These are phyloP conservation scores for Cheilosia grossa DNA, from an alignment of 2,888 invertebrate species.

Conservation along the genomic window DNA sequence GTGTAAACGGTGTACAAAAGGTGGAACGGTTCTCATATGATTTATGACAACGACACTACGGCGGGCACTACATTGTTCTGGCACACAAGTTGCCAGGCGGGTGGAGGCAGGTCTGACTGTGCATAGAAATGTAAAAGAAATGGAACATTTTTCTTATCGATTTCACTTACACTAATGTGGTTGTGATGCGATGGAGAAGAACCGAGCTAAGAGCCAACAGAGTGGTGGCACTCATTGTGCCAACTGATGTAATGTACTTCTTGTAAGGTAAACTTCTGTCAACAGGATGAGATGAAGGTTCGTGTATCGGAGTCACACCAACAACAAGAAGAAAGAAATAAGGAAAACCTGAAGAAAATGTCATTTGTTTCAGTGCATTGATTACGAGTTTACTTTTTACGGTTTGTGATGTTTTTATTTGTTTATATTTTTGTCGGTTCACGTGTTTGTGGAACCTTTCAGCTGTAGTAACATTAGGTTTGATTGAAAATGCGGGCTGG, in stretches of 20 bases:
- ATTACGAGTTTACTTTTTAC: constrained; percentile 61
- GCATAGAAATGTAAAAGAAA: not conserved
- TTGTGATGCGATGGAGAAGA: constrained; percentile 47
- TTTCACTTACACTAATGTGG: constrained; percentile 71
- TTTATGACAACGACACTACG: constrained; percentile 71
- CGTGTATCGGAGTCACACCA: not conserved
- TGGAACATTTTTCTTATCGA: constrained; percentile 63
- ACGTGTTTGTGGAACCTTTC: not conserved
- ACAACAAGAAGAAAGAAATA: not conserved
- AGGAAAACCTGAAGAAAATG: constrained; percentile 3
- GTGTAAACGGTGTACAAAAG: constrained; percentile 64
- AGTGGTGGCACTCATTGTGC: constrained; percentile 1
- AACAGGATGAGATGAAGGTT: not conserved
- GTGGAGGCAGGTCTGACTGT: not conserved
- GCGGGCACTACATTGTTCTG: constrained; percentile 43
- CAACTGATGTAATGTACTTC: constrained; percentile 8
- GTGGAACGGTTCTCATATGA: constrained; percentile 63
- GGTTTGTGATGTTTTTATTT: constrained; percentile 64
- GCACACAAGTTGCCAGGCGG: constrained; percentile 59
- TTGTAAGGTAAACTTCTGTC: constrained; percentile 29
- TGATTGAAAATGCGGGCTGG: constrained; percentile 54
- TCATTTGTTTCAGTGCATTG: constrained; percentile 71
- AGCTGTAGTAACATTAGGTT: constrained; percentile 42
- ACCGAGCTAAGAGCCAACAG: constrained; percentile 45
- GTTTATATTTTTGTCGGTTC: constrained; percentile 30